Percentiles rank a stretch among this genome's conserved stretches.
Conservation (phyloP, 2,797 vertebrate species). For the Siniperca obscura region DNA sequence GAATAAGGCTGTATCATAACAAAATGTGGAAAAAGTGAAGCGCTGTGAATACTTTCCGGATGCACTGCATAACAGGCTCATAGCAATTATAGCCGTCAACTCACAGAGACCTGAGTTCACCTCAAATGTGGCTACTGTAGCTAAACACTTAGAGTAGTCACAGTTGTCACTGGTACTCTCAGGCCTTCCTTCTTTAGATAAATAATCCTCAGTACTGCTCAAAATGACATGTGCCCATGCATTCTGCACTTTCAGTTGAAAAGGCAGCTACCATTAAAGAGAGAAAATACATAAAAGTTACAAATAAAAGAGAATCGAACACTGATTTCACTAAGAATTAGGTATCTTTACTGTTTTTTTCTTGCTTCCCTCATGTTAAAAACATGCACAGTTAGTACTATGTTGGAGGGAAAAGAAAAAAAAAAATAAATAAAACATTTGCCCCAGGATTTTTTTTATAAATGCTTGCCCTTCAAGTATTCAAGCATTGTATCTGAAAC, state of each 20-base stretch:
- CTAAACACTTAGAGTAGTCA: slow-evolving; percentile 35
- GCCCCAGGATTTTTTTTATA: slow-evolving; percentile 72
- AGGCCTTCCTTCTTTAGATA: slow-evolving; percentile 55
- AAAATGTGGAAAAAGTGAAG: too few relatives aligned
- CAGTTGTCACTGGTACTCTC: slow-evolving; percentile 75
- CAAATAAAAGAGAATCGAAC: slow-evolving; percentile 59
- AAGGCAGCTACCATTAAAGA: slow-evolving; percentile 81
- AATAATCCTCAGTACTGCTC: slow-evolving; percentile 64
- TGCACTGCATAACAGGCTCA: slow-evolving; percentile 59
- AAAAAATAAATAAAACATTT: slow-evolving; percentile 22
- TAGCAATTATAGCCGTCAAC: slow-evolving; percentile 60
- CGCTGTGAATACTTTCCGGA: too few relatives aligned
- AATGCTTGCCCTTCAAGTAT: slow-evolving; percentile 87
- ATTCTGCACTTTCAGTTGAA: slow-evolving; percentile 73
- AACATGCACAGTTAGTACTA: slow-evolving; percentile 83
- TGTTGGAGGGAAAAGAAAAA: slow-evolving; percentile 37
- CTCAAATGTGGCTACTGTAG: slow-evolving; percentile 74
- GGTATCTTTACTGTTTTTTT: slow-evolving; percentile 61
- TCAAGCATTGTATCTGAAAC: slow-evolving; percentile 72
- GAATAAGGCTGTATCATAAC: too few relatives aligned
- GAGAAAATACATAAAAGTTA: slow-evolving; percentile 72
- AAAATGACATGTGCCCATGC: slow-evolving; percentile 74
- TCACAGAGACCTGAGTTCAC: slow-evolving; percentile 64
- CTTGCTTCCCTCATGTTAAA: slow-evolving; percentile 70
- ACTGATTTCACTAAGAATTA: slow-evolving; percentile 53